These are phyloP conservation scores for Ooceraea biroi DNA, from an alignment of 1,140 invertebrate species.

Conservation along the genomic window DNA sequence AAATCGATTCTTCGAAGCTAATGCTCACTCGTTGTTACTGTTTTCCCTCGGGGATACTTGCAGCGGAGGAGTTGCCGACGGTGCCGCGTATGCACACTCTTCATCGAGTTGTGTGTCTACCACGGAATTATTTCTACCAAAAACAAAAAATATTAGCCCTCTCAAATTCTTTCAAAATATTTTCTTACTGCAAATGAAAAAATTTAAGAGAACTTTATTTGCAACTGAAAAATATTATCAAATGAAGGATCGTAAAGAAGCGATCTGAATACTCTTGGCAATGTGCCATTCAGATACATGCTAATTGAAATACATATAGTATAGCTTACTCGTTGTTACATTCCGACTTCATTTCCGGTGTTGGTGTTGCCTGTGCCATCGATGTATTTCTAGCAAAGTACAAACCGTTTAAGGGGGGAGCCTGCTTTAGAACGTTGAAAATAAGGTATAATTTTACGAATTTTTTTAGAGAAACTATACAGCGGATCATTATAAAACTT, in stretches of 20 bases:
- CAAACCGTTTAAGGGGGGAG: not conserved
- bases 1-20: not conserved
- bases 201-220: not conserved
- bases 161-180: not conserved
- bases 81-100: not conserved
- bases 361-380: not conserved
- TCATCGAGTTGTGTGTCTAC: no score
- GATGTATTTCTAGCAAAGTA: not conserved
- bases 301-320: not conserved
- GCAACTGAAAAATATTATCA: not conserved
- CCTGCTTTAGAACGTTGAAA: no score
- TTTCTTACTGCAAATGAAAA: not conserved
- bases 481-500: no score
- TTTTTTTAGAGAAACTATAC: no score
- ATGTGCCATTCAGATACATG: not conserved
- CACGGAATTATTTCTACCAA: not conserved
- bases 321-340: slow-evolving; percentile 22
- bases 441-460: no score
- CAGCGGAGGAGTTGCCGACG: not conserved
- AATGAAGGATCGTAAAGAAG: not conserved
- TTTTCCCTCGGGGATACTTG: not conserved
- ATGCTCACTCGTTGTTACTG: not conserved
- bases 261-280: not conserved
- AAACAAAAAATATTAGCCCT: not conserved
- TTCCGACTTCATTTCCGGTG: not conserved